Conservation (phyloP, 1,140 invertebrate genomes). For the Drosophila sp. region DNA sequence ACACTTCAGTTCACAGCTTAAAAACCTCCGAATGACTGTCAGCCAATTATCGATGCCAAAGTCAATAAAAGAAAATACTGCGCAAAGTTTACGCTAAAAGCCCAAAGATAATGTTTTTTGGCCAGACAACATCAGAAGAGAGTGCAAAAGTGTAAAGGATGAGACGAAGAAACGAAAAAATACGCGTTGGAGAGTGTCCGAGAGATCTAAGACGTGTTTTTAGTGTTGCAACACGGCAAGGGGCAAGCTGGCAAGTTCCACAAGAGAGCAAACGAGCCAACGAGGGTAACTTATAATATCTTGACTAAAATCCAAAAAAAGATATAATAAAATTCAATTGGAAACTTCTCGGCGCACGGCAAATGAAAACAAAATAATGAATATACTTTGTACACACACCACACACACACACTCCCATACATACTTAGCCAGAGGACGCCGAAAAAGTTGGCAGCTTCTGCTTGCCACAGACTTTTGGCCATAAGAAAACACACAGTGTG, state of each 20-base stretch:
- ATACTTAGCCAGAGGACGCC: constrained; percentile 51
- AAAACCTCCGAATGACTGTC: constrained; percentile 8
- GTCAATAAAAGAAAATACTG: constrained; percentile 40
- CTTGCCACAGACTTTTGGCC: constrained; percentile 59
- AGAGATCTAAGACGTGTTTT: constrained; percentile 10
- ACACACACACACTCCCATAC: constrained; percentile 28
- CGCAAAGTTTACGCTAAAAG: constrained; percentile 32
- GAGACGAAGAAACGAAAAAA: not conserved
- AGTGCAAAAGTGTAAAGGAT: not conserved
- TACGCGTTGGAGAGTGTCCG: constrained; percentile 13
- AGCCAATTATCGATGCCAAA: constrained; percentile 49
- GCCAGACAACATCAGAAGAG: constrained; percentile 1
- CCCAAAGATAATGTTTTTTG: constrained; percentile 23
- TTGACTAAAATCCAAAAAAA: constrained; percentile 71
- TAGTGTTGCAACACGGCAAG: not conserved
- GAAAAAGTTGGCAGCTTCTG: constrained; percentile 67
- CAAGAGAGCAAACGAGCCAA: not conserved
- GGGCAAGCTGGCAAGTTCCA: not conserved
- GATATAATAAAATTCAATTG: constrained; percentile 80
- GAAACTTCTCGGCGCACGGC: constrained; percentile 56
- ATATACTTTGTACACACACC: constrained; percentile 60
- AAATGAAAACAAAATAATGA: constrained; percentile 82
- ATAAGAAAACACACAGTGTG: constrained; percentile 36
- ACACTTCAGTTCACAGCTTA: constrained; percentile 29
- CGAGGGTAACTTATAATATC: constrained; percentile 58